phyloP scores from a whole-genome alignment of 2,888 invertebrate species.

The Sericinus montela region DNA sequence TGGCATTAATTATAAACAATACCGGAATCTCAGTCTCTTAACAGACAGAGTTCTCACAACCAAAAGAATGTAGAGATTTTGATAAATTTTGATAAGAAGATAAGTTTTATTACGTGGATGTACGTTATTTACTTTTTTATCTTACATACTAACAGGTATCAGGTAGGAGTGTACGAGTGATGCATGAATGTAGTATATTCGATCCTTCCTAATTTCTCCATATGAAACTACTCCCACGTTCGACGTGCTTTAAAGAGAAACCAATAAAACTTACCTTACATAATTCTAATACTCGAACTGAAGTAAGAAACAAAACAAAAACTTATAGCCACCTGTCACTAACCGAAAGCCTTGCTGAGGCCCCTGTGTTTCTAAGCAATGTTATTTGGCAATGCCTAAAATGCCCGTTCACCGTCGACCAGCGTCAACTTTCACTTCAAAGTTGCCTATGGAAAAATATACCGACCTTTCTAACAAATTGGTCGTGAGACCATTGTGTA shows the following conservation, averaged over 20 bases:
- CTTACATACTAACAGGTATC: too few species aligned
- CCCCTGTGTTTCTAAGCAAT: constrained; percentile 34
- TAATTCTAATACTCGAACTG: constrained; percentile 14
- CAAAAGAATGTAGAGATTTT: too few species aligned
- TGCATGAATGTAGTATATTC: too few species aligned
- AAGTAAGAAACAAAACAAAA: constrained; percentile 21
- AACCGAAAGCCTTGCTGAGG: constrained; percentile 26
- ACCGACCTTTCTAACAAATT: constrained; percentile 55
- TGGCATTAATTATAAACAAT: too few species aligned
- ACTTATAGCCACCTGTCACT: constrained; percentile 28
- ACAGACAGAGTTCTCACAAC: too few species aligned
- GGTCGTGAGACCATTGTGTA: constrained; percentile 34
- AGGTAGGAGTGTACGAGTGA: too few species aligned
- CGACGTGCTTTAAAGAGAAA: not conserved
- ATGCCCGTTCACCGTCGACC: constrained; percentile 43
- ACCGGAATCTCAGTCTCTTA: too few species aligned
- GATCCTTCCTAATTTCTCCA: too few species aligned
- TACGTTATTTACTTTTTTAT: too few species aligned
- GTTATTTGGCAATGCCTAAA: constrained; percentile 62
- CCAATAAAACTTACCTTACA: not conserved
- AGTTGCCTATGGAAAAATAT: constrained; percentile 58
- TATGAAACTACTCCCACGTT: not conserved
- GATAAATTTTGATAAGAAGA: too few species aligned
- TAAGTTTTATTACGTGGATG: too few species aligned
- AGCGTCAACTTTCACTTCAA: constrained; percentile 56